These are phyloP conservation scores for Hemicrepidius hirtus DNA, from an alignment of 2,888 invertebrate genomes.

Conservation along the genomic window DNA sequence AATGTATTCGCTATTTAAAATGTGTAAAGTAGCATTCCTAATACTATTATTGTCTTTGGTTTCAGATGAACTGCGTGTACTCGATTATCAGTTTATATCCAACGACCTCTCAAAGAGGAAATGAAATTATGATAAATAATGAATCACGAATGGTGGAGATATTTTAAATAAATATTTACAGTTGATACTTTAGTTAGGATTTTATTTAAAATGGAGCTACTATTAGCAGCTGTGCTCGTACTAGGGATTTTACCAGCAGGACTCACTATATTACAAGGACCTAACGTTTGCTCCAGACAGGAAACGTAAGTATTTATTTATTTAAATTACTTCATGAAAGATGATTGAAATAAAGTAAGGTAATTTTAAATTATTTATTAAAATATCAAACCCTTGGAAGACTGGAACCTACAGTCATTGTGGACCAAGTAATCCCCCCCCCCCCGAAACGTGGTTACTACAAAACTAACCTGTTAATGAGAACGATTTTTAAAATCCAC, in stretches of 20 bases:
- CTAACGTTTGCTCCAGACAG: slow-evolving; percentile 86
- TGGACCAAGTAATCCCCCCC: too few relatives aligned
- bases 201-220: slow-evolving; percentile 34
- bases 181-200: background rate
- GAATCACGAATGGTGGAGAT: slow-evolving; percentile 24
- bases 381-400: too few relatives aligned
- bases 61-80: slow-evolving; percentile 36
- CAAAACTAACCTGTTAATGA: too few relatives aligned
- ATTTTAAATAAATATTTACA: slow-evolving; percentile 31
- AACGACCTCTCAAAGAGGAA: slow-evolving; percentile 31
- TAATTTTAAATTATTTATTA: too few relatives aligned
- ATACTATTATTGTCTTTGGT: slow-evolving; percentile 26
- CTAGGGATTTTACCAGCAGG: slow-evolving; percentile 21
- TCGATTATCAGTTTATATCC: slow-evolving; percentile 25
- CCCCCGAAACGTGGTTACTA: too few relatives aligned
- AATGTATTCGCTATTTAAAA: slow-evolving; percentile 28
- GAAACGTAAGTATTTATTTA: slow-evolving; percentile 79
- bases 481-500: too few relatives aligned
- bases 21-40: slow-evolving; percentile 8
- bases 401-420: too few relatives aligned
- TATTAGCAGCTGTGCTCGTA: slow-evolving; percentile 13
- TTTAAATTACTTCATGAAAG: too few relatives aligned
- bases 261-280: slow-evolving; percentile 73
- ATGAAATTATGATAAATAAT: slow-evolving; percentile 28
- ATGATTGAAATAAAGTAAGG: too few relatives aligned